Evolutionary conservation across 2,113 vertebrate genomes (phyloP), one percentile per base, ranked within the genome.

Genomic region (Hylia prasina): DNA sequence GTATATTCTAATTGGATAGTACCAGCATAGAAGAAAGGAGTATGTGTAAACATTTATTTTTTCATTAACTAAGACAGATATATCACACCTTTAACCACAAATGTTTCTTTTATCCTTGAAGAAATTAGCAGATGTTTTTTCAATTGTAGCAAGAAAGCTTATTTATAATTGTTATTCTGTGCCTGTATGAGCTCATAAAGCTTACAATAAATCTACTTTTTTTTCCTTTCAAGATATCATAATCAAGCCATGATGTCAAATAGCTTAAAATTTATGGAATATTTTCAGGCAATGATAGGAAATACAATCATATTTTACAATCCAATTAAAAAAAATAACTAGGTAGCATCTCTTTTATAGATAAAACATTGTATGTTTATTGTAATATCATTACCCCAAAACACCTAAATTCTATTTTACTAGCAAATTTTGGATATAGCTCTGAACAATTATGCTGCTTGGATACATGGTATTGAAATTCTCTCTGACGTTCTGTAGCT

Each of bases 261-360:
- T 66, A 89, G 16, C 63, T 96, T 93, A 73, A 91, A 86, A 91
- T n/a, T 66, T 71, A 77, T 75, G 30, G 24, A 66, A 40, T 63
- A 87, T 60, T 94, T 95, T 93, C 86, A 94, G 81, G 25, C 39
- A 47, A 42, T 87, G 22, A 89, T 93, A 89, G 82, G 73, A 96
- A 93, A 95, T 84, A 79, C 23, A 13, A 30, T 68, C 10, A 27
- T 90, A 91, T 87, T 96, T 94, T 96, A 96, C 37, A 88, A 82
- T 45, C n/a, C 16, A 60, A 78, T 95, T n/a, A n/a, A 93, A 96
- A 96, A 97, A 95, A 94, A 63, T 72, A 96, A 97, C 45, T 90
- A 47, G 60, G 13, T 81, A 87, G 6, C 17, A 90, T 69, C 35
- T 87, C 12, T 93, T 97, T 96, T 81, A 88, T 82, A 57, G 37